phyloP scores from a whole-genome alignment of 2,113 vertebrate genomes.

The Chaetorhynchus papuensis region DNA sequence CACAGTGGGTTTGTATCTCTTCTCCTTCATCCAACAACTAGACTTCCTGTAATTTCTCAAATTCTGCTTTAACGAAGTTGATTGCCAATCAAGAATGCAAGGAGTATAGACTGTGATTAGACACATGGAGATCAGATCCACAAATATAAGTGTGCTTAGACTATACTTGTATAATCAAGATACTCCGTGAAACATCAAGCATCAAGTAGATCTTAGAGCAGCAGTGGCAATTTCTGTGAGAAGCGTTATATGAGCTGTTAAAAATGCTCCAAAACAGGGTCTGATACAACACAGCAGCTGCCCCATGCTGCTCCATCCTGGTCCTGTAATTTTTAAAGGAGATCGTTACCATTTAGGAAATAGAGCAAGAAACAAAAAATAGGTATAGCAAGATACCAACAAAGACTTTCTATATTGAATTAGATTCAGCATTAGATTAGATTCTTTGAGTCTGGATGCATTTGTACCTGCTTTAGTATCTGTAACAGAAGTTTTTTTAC shows the following conservation, averaged over 20 bases:
- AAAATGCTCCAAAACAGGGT: background rate
- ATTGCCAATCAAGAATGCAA: conserved; percentile 29
- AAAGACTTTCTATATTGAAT: background rate
- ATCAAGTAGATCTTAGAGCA: background rate
- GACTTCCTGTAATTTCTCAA: conserved; percentile 31
- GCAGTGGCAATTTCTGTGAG: background rate
- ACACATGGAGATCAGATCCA: background rate
- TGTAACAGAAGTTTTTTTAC: background rate
- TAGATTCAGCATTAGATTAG: background rate
- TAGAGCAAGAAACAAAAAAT: background rate
- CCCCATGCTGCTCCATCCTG: background rate
- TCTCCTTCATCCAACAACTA: background rate
- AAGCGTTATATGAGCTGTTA: background rate
- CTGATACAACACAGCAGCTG: background rate
- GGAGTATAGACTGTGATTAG: background rate
- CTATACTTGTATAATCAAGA: conserved; percentile 7
- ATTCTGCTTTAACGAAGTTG: background rate
- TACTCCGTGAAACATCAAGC: background rate
- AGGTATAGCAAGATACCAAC: background rate
- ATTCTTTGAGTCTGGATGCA: background rate
- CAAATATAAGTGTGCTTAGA: background rate
- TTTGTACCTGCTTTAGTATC: background rate
- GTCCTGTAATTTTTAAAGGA: background rate
- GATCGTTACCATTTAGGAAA: background rate
- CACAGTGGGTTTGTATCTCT: background rate